Evolutionary conservation across 2,797 vertebrate species (phyloP).

Genomic region (Emydoidea blandingii): DNA sequence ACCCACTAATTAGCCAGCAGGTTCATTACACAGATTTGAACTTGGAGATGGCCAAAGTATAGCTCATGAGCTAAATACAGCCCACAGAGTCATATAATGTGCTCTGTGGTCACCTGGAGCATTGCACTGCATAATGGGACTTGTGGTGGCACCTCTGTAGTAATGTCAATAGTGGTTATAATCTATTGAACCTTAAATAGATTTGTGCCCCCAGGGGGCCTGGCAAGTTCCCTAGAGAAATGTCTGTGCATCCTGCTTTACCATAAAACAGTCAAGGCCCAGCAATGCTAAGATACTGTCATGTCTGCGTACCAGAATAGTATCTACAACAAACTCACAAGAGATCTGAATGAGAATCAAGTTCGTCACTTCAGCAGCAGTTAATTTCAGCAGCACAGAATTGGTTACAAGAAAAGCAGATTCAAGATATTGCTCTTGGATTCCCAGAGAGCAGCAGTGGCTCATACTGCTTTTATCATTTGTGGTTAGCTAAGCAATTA

Average conservation of each 20-base stretch:
- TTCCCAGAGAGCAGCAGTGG: neutral
- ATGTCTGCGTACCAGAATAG: neutral
- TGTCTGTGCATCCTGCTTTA: neutral
- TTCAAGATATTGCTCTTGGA: constrained; percentile 17
- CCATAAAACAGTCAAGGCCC: neutral
- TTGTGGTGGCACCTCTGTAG: neutral
- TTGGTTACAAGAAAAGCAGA: constrained; percentile 48
- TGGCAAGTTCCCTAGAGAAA: neutral
- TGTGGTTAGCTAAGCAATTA: neutral
- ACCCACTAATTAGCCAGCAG: too few species aligned
- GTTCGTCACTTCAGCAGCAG: constrained; percentile 25
- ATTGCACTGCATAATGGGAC: neutral
- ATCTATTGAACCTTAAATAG: constrained; percentile 1
- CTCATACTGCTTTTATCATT: neutral
- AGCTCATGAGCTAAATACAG: neutral
- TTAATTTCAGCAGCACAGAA: neutral
- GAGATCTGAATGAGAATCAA: constrained; percentile 18
- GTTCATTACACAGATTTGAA: too few species aligned
- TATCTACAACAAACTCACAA: neutral
- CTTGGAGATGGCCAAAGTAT: too few species aligned
- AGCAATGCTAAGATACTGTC: neutral
- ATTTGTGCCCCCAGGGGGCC: neutral
- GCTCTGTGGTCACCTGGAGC: neutral
- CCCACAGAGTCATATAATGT: neutral
- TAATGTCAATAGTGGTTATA: neutral